phyloP scores from a whole-genome alignment of 2,797 vertebrate genomes.

The Argyrosomus regius region DNA sequence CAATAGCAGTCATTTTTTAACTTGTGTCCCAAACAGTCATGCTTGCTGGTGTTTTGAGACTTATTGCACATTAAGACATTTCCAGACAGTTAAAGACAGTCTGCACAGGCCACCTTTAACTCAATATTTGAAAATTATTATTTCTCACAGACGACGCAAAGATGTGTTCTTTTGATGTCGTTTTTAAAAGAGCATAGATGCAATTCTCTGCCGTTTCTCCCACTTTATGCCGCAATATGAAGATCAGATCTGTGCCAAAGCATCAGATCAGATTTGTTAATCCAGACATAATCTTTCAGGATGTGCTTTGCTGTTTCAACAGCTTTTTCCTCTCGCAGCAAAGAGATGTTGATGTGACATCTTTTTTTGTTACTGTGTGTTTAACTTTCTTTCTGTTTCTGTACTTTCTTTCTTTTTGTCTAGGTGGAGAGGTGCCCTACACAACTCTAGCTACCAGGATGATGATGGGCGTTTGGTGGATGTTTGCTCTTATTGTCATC shows the following conservation, averaged over 20 bases:
- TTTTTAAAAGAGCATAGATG: constrained; percentile 14
- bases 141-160: constrained; percentile 10
- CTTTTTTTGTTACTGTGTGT: constrained; percentile 10
- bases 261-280: constrained; percentile 54
- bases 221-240: constrained; percentile 12
- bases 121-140: constrained; percentile 4
- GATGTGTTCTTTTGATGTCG: constrained; percentile 24
- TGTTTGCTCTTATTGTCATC: constrained; percentile 98
- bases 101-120: constrained; percentile 9
- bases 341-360: constrained; percentile 1
- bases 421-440: constrained; percentile 97
- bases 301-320: constrained; percentile 39
- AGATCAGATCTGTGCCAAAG: constrained; percentile 41
- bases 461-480: constrained; percentile 99
- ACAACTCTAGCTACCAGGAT: constrained; percentile 97
- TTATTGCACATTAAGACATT: constrained; percentile 15
- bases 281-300: constrained; percentile 52
- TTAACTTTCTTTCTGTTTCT: constrained; percentile 13
- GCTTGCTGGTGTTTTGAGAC: constrained; percentile 11
- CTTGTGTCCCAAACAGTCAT: constrained; percentile 6
- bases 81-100: background rate
- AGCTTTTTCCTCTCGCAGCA: constrained; percentile 33
- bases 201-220: constrained; percentile 22
- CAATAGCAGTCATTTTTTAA: constrained; percentile 19
- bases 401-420: constrained; percentile 1